A percentile compares a stretch with the other conserved stretches of the same genome.
phyloP scores from a whole-genome alignment of 2,113 vertebrate genomes.

The Ellobius talpinus region DNA sequence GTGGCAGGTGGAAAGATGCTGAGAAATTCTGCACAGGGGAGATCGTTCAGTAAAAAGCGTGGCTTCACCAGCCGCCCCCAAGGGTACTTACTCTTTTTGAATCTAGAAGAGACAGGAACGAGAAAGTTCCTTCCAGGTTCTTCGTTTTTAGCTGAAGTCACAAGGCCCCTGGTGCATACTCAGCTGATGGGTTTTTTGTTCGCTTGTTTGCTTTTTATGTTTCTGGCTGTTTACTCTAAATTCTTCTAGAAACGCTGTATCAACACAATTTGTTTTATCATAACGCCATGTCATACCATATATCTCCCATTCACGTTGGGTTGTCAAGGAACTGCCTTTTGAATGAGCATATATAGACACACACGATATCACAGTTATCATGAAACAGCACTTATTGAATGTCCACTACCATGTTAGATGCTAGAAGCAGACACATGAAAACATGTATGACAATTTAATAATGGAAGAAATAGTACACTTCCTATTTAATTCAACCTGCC shows the following conservation, averaged over 20 bases:
- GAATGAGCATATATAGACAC: background rate
- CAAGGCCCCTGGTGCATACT: background rate
- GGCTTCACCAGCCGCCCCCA: constrained; percentile 7
- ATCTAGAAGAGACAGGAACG: constrained; percentile 57
- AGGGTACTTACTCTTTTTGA: constrained; percentile 25
- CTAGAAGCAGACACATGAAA: constrained; percentile 35
- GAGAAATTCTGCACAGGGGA: constrained; percentile 44
- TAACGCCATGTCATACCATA: background rate
- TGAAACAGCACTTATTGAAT: background rate
- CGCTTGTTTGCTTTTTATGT: background rate
- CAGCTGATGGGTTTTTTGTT: background rate
- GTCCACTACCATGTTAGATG: constrained; percentile 20
- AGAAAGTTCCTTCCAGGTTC: constrained; percentile 33
- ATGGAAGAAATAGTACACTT: constrained; percentile 67
- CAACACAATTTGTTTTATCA: constrained; percentile 63
- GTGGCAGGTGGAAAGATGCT: constrained; percentile 10
- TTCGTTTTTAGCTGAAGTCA: constrained; percentile 30
- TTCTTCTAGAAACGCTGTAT: constrained; percentile 50
- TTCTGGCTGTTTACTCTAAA: constrained; percentile 49
- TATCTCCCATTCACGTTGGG: background rate
- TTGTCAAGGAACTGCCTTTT: background rate
- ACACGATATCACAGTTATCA: constrained; percentile 19
- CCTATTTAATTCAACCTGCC: constrained; percentile 72
- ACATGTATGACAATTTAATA: constrained; percentile 74
- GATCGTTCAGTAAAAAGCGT: constrained; percentile 20